Evolutionary conservation across 2,797 vertebrate genomes (phyloP), one percentile per base, ranked within the genome.

Genomic region (Paratrypauchen microcephalus): DNA sequence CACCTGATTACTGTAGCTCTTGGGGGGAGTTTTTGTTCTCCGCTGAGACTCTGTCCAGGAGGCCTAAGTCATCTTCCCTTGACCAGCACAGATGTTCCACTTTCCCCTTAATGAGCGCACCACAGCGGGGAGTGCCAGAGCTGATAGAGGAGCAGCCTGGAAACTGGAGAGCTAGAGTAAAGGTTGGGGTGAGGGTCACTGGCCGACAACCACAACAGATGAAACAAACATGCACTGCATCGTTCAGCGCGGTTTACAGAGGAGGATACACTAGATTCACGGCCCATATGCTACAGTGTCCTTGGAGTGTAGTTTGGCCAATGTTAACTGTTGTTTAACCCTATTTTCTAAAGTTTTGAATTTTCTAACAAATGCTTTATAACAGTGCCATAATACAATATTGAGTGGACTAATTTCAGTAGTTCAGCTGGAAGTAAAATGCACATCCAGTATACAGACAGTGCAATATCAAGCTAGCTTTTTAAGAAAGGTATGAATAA

Each of bases 41-140:
- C 41, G 9, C 77, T 70, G 76, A 77, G 78, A 70, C 76, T 73
- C 69, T 82, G 83, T 71, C 84, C 85, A 87, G 84, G 82, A 89
- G 85, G 77, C 81, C 81, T 74, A 87, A 87, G 86, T 90, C 87
- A 83, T 83, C 79, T 83, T 78, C 71, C 71, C 72, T 83, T 83
- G 86, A 80, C 83, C 81, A 77, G 87, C 87, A 88, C 89, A 90
- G 89, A 90, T 90, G 90, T 88, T 91, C 82, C 76, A 83, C 79
- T 89, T 88, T 86, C 83, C 72, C 69, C 79, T 73, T 90, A 90
- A 92, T 89, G 89, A 91, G 90, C 39, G 78, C 74, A 69, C 78
- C 85, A 75, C 88, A 83, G 85, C 87, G 82, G 89, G 85, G 83
- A 88, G 86, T 77, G 82, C 75, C 71, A 81, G 73, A 79, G 66